Conservation (phyloP, 2,113 vertebrate species). For the Athene cunicularia region DNA sequence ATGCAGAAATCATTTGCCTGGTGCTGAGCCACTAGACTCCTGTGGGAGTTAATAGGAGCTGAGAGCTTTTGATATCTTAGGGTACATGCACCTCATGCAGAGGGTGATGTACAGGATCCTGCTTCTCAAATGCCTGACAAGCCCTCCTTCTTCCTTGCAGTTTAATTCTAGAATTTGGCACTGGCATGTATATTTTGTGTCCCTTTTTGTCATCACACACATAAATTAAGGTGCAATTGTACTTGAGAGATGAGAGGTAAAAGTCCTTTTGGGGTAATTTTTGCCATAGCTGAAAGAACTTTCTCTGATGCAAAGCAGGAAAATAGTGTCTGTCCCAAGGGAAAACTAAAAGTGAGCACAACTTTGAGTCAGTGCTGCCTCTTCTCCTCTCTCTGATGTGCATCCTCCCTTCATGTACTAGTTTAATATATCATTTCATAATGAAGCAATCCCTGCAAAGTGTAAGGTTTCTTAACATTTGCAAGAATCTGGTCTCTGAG, state of each 20-base stretch:
- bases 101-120: neutral
- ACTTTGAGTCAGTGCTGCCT: neutral
- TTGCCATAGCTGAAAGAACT: neutral
- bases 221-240: neutral
- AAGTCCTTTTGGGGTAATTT: neutral
- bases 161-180: neutral
- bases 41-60: neutral
- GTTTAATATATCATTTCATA: neutral
- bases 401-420: neutral
- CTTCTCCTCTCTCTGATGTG: neutral
- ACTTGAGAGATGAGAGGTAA: neutral
- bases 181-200: neutral
- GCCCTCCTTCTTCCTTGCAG: neutral
- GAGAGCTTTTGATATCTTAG: neutral
- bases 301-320: neutral
- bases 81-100: neutral
- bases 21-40: neutral
- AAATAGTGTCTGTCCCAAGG: neutral
- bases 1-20: neutral
- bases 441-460: neutral
- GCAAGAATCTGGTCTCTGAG: neutral
- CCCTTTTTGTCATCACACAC: neutral
- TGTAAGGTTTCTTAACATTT: neutral
- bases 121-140: neutral
- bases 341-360: neutral